Conservation (phyloP, 2,797 vertebrate species). For the Esox masquinongy region DNA sequence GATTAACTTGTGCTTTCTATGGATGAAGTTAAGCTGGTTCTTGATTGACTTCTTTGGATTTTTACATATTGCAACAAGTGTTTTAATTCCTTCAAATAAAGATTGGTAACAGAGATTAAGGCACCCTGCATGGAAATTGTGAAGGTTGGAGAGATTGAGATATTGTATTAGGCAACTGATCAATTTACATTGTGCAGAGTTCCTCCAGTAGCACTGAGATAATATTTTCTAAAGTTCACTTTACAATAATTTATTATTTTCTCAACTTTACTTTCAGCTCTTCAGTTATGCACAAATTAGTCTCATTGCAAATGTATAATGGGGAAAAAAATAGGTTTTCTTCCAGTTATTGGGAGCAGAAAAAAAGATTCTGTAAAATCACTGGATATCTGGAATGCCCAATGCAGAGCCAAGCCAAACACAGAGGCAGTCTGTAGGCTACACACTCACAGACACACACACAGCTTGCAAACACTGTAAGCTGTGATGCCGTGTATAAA, state of each 20-base stretch:
- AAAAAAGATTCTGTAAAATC: slow-evolving; percentile 59
- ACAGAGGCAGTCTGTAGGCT: slow-evolving; percentile 58
- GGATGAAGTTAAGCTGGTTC: background rate
- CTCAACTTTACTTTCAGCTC: background rate
- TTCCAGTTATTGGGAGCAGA: slow-evolving; percentile 42
- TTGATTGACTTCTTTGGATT: background rate
- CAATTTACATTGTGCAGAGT: background rate
- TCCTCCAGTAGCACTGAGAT: background rate
- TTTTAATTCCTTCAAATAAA: slow-evolving; percentile 9
- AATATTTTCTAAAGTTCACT: background rate
- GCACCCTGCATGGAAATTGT: background rate
- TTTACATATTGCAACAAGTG: background rate
- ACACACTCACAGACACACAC: slow-evolving; percentile 53
- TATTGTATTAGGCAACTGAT: background rate
- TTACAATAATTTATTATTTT: background rate
- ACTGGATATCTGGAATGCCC: slow-evolving; percentile 70
- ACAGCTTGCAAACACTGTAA: slow-evolving; percentile 63
- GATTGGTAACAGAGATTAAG: background rate
- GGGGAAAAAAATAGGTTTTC: slow-evolving; percentile 38
- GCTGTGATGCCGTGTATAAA: slow-evolving; percentile 69
- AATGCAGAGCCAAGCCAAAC: slow-evolving; percentile 71
- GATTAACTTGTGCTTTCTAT: background rate
- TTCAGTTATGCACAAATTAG: slow-evolving; percentile 4
- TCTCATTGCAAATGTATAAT: background rate
- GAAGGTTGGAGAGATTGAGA: background rate